Conservation (phyloP, 2,113 vertebrate genomes). For the Gymnarchus niloticus region DNA sequence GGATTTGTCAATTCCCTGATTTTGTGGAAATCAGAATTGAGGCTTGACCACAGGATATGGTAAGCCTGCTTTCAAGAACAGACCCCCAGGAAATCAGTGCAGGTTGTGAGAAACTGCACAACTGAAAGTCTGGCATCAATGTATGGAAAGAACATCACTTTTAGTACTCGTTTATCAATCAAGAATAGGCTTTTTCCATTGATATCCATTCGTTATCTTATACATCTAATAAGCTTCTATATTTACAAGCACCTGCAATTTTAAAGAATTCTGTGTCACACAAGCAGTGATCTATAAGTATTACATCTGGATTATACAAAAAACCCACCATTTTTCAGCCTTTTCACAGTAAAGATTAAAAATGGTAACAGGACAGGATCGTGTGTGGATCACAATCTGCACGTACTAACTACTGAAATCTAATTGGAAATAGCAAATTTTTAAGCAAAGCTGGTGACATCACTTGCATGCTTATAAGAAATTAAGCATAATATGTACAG, state of each 20-base stretch:
- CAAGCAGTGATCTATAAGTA: neutral
- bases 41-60: too few relatives aligned
- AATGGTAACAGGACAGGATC: neutral
- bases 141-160: too few relatives aligned
- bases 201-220: neutral
- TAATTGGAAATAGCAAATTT: too few relatives aligned
- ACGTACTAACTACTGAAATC: too few relatives aligned
- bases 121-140: too few relatives aligned
- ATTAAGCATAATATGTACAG: neutral
- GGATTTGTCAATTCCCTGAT: too few relatives aligned
- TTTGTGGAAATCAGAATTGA: too few relatives aligned
- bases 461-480: neutral
- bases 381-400: too few relatives aligned
- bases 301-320: neutral
- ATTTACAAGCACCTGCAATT: neutral
- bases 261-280: too few relatives aligned
- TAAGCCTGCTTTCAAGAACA: too few relatives aligned
- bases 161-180: neutral
- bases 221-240: neutral
- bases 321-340: neutral
- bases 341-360: neutral
- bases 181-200: neutral
- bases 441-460: neutral
- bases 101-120: too few relatives aligned
- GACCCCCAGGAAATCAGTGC: too few relatives aligned